A percentile compares a stretch with the other conserved stretches of the same genome.
Conservation (phyloP, 2,797 vertebrate species). For the Chelon auratus region DNA sequence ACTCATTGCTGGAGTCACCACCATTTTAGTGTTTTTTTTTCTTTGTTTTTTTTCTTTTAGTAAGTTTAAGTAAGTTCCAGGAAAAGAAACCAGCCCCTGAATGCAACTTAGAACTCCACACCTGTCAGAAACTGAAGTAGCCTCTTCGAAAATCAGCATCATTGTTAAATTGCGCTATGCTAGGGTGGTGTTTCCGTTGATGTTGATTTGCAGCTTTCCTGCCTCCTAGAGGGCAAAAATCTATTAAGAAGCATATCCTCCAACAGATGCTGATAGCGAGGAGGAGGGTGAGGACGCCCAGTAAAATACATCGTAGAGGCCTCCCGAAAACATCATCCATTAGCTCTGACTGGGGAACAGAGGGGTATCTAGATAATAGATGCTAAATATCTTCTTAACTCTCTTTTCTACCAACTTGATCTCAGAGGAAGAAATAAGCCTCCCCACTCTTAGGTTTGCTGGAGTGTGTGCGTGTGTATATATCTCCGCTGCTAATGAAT, state of each 20-base stretch:
- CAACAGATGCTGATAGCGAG: constrained; percentile 33
- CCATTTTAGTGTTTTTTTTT: no score
- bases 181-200: neutral
- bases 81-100: no score
- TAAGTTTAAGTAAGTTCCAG: no score
- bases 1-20: neutral
- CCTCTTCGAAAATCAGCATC: neutral
- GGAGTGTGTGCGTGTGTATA: constrained; percentile 13
- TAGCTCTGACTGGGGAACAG: constrained; percentile 37
- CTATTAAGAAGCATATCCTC: constrained; percentile 4
- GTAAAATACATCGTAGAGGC: constrained; percentile 6
- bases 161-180: neutral
- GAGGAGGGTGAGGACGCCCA: constrained; percentile 7
- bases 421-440: constrained; percentile 14
- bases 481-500: constrained; percentile 33
- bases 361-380: constrained; percentile 51
- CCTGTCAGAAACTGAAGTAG: no score
- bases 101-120: no score
- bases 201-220: neutral
- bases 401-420: constrained; percentile 17
- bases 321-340: constrained; percentile 44
- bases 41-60: neutral
- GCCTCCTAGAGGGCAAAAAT: neutral
- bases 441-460: constrained; percentile 12
- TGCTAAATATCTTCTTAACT: constrained; percentile 7